Conservation (phyloP, 1,140 invertebrate species). For the Tetraneura akinire region DNA sequence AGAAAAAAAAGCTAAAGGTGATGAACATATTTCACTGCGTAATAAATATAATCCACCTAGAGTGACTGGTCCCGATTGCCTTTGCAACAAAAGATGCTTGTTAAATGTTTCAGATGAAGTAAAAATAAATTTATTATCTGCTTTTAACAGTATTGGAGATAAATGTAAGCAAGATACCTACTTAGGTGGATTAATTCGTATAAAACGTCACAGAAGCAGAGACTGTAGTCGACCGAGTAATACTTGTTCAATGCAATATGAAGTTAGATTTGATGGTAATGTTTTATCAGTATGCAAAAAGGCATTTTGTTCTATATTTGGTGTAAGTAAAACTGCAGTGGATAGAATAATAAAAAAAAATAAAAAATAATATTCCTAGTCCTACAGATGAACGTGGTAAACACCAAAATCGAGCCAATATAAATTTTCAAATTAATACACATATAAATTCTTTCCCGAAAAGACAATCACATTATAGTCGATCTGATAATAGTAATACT, state of each 20-base stretch:
- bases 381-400: constrained; percentile 12
- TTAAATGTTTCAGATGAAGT: constrained; percentile 8
- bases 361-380: not conserved
- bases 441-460: constrained; percentile 8
- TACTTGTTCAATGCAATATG: constrained; percentile 9
- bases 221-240: constrained; percentile 16
- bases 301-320: constrained; percentile 8
- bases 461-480: constrained; percentile 22
- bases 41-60: constrained; percentile 14
- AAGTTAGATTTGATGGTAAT: not conserved
- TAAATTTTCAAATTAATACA: constrained; percentile 19
- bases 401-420: not conserved
- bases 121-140: not conserved
- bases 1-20: constrained; percentile 5
- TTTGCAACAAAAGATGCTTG: constrained; percentile 10
- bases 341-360: constrained; percentile 19
- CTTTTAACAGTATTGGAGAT: not conserved
- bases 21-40: constrained; percentile 23
- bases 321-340: not conserved
- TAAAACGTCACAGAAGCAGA: constrained; percentile 13
- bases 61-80: constrained; percentile 1
- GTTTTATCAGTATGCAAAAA: constrained; percentile 5
- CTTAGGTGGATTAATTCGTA: constrained; percentile 15
- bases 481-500: constrained; percentile 1
- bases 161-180: constrained; percentile 10